These are phyloP conservation scores for Meganola albula DNA, from an alignment of 2,888 invertebrate species.

Conservation along the genomic window DNA sequence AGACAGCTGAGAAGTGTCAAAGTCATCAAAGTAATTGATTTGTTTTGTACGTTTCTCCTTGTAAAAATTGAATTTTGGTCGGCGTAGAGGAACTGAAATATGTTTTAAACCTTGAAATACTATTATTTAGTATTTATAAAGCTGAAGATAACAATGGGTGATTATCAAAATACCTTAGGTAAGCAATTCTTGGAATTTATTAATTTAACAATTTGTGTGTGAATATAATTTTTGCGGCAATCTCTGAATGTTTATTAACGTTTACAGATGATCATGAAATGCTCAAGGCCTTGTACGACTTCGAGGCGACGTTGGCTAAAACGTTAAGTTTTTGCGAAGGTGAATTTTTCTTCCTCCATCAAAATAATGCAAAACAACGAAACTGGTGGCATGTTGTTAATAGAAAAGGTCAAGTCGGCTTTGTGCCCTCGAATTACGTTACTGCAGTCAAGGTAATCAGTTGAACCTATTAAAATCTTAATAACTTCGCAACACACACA, in stretches of 20 bases:
- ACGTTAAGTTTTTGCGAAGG: slow-evolving; percentile 88
- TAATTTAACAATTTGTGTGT: slow-evolving; percentile 12
- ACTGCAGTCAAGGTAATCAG: slow-evolving; percentile 83
- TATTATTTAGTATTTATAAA: neutral
- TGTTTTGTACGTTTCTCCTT: no score
- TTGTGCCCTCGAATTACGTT: slow-evolving; percentile 92
- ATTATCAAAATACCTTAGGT: slow-evolving; percentile 38
- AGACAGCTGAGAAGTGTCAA: no score
- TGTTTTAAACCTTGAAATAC: neutral
- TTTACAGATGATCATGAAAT: slow-evolving; percentile 85
- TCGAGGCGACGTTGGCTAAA: slow-evolving; percentile 89
- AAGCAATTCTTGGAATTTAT: slow-evolving; percentile 14
- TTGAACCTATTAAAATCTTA: slow-evolving; percentile 21
- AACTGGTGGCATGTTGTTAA: slow-evolving; percentile 95
- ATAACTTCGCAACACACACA: no score
- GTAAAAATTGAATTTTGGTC: no score
- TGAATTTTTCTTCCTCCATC: slow-evolving; percentile 88
- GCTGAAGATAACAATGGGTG: slow-evolving; percentile 38
- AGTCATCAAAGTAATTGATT: no score
- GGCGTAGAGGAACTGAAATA: no score
- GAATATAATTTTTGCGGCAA: slow-evolving; percentile 9
- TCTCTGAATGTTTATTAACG: no score
- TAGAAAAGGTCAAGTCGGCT: slow-evolving; percentile 88
- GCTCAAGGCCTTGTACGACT: slow-evolving; percentile 90
- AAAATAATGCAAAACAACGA: slow-evolving; percentile 86